Base-by-base conservation (phyloP, 2,797 vertebrate genomes). In the Enteromius trimaculatus region DNA sequence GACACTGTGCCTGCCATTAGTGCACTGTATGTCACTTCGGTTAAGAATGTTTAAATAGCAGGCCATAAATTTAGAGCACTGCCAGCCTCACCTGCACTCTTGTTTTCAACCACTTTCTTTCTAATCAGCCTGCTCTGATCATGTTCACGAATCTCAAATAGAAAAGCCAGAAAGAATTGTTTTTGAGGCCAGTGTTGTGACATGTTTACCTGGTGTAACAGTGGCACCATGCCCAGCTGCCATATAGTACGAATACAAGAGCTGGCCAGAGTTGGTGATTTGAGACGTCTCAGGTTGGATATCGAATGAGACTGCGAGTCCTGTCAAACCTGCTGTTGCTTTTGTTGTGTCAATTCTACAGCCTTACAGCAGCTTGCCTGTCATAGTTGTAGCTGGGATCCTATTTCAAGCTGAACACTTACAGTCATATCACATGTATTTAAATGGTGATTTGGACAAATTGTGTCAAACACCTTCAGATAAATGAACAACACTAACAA, bases 111-210 rank as follows among this genome's bases (percentile, higher is more conserved):
- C 74, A 55, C 55, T 76, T 34, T 83, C 31, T 42, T 62, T 80
- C 64, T 81, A 87, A 88, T 87, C 77, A 78, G 81, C 78, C 78
- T 79, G 82, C 80, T 89, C 85, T 79, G 83, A 87, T 80, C 84
- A 47, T 55, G 77, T 87, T 88, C 81, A 82, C 6, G 16, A 80
- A 76, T 60, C 74, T 64, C 55, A 64, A 70, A 83, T 74, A 72
- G 85, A 81, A 68, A 47, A 82, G 34, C 53, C 29, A 29, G 39
- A 79, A 37, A 39, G 17, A 8, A 42, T 65, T 66, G 47, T 76
- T 74, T 80, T 84, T 42, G 55, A 76, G 42, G 42, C 47, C 60
- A 19, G 29, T 88, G 84, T 87, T 83, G 80, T 84, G 84, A 87
- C 87, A 87, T 77, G 83, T 87, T 81, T 84, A 80, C 62, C 69